These are phyloP conservation scores for Chironomus tentans DNA, from an alignment of 2,888 invertebrate species.

Conservation along the genomic window DNA sequence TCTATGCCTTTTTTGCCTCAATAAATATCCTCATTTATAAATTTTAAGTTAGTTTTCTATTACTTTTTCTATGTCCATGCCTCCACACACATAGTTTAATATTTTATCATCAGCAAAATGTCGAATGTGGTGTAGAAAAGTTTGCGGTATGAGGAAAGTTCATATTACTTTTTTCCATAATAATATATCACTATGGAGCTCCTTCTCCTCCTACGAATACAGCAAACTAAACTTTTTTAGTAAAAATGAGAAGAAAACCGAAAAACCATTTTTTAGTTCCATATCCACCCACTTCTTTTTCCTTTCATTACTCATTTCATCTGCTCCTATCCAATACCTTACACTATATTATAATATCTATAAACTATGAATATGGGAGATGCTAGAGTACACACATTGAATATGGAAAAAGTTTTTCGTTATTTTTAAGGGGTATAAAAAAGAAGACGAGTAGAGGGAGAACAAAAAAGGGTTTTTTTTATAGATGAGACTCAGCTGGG, in stretches of 20 bases:
- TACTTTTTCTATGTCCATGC: neutral
- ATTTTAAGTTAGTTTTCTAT: too few relatives aligned
- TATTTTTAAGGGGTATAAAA: neutral
- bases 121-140: neutral
- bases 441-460: neutral
- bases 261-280: neutral
- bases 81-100: neutral
- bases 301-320: neutral
- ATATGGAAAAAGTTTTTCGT: neutral
- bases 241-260: neutral
- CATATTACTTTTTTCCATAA: neutral
- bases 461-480: neutral
- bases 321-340: neutral
- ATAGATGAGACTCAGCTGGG: neutral
- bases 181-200: neutral
- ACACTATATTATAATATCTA: neutral
- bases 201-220: neutral
- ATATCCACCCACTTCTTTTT: neutral
- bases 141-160: neutral
- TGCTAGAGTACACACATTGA: neutral
- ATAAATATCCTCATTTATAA: too few relatives aligned
- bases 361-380: neutral
- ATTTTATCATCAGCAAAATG: neutral
- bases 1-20: too few relatives aligned
- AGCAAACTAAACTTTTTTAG: neutral